Conservation (phyloP, 2,797 vertebrate genomes). For the Eupleurogrammus muticus region DNA sequence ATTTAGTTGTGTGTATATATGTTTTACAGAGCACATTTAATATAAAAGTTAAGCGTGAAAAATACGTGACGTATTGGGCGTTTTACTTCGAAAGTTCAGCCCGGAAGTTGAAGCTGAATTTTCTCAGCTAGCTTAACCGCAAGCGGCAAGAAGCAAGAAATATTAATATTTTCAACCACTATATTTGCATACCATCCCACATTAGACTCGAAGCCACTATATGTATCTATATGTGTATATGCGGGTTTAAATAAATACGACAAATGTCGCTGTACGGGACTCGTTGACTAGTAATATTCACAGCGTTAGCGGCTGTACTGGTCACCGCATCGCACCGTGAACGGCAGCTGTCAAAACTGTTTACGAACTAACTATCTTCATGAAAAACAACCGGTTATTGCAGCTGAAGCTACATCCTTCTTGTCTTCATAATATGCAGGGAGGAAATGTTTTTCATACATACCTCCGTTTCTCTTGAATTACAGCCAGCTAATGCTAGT, state of each 20-base stretch:
- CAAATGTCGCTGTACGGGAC: not conserved
- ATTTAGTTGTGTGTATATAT: too few relatives aligned
- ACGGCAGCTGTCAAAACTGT: constrained; percentile 66
- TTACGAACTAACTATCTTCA: not conserved
- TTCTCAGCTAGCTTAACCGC: constrained; percentile 20
- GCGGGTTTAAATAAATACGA: not conserved
- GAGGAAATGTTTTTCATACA: constrained; percentile 17
- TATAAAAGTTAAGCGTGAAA: not conserved
- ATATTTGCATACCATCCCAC: not conserved
- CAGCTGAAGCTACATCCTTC: rapidly evolving
- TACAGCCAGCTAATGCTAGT: constrained; percentile 61
- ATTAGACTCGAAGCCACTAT: not conserved
- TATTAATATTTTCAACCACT: constrained; percentile 24
- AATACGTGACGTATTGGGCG: too few relatives aligned
- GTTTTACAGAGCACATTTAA: not conserved
- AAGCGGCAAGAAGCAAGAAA: not conserved
- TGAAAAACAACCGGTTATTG: not conserved
- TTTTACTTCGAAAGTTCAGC: constrained; percentile 58
- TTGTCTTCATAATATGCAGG: not conserved
- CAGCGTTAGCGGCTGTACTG: constrained; percentile 22
- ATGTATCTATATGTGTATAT: rapidly evolving
- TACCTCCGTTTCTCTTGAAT: constrained; percentile 61
- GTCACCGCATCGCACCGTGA: constrained; percentile 36
- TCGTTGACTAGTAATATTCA: not conserved
- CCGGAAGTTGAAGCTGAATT: not conserved